Conservation (phyloP, 1,140 invertebrate genomes). For the Penaeus chinensis region DNA sequence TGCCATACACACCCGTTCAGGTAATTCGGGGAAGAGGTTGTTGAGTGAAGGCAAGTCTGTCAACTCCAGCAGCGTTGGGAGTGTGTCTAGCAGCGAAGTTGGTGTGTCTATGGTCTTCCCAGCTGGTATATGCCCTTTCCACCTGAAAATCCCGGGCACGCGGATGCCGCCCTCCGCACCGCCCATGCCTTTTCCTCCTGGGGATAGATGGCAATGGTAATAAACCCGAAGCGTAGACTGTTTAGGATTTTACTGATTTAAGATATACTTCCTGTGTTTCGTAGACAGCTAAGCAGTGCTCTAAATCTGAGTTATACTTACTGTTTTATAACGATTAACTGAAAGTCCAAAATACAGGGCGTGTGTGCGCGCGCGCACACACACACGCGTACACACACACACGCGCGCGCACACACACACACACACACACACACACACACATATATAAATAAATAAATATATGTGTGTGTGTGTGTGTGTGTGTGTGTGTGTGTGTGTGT, state of each 20-base stretch:
- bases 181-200: constrained; percentile 68
- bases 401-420: too few relatives aligned
- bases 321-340: too few relatives aligned
- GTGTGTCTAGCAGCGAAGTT: constrained; percentile 69
- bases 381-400: too few relatives aligned
- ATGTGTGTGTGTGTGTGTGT: background rate
- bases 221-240: too few relatives aligned
- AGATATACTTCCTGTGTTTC: too few relatives aligned
- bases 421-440: too few relatives aligned
- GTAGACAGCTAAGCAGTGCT: too few relatives aligned
- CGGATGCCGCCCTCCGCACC: constrained; percentile 70
- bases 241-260: too few relatives aligned
- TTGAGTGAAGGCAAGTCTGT: constrained; percentile 32
- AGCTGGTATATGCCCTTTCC: constrained; percentile 65
- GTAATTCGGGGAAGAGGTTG: constrained; percentile 30
- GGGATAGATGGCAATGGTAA: too few relatives aligned
- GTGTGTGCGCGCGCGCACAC: too few relatives aligned
- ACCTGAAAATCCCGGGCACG: constrained; percentile 69
- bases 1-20: constrained; percentile 11
- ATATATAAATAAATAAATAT: background rate
- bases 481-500: background rate
- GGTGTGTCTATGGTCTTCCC: constrained; percentile 65
- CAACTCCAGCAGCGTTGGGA: constrained; percentile 66
- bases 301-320: too few relatives aligned
- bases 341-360: too few relatives aligned